These are phyloP conservation scores for Coleophora flavipennella DNA, from an alignment of 2,888 invertebrate species.

Conservation along the genomic window DNA sequence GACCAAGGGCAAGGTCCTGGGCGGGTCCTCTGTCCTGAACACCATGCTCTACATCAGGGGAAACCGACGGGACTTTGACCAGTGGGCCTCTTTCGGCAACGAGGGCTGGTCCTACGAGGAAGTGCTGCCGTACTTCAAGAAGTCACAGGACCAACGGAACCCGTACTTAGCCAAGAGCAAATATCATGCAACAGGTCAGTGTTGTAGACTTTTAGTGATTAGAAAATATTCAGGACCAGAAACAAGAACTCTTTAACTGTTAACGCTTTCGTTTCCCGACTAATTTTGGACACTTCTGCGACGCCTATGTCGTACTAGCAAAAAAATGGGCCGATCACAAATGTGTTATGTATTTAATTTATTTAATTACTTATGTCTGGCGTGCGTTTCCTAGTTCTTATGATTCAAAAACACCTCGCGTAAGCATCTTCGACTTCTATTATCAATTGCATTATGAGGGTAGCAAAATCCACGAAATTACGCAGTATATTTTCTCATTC, in stretches of 20 bases:
- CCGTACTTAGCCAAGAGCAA: constrained; percentile 84
- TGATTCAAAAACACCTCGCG: too few relatives aligned
- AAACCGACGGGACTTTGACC: constrained; percentile 87
- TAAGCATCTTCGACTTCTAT: too few relatives aligned
- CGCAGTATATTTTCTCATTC: constrained; percentile 20
- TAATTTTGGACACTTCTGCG: too few relatives aligned
- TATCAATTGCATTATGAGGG: background rate
- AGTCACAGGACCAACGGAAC: constrained; percentile 90
- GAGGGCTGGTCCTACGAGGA: constrained; percentile 91
- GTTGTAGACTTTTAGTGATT: background rate
- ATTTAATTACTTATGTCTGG: too few relatives aligned
- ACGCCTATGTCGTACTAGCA: too few relatives aligned
- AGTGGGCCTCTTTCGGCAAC: constrained; percentile 89
- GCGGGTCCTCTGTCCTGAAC: constrained; percentile 90
- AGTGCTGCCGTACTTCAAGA: constrained; percentile 86
- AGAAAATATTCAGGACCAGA: too few relatives aligned
- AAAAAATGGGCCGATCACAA: too few relatives aligned
- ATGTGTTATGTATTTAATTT: too few relatives aligned
- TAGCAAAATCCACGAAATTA: background rate
- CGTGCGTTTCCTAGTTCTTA: too few relatives aligned
- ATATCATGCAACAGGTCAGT: constrained; percentile 80
- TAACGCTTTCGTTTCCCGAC: too few relatives aligned
- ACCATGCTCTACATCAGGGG: constrained; percentile 94
- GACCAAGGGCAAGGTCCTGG: constrained; percentile 92
- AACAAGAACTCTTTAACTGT: too few relatives aligned